Percentiles rank a stretch among this genome's conserved stretches.
phyloP scores from a whole-genome alignment of 2,113 vertebrate species.

The Hippopotamus amphibius region DNA sequence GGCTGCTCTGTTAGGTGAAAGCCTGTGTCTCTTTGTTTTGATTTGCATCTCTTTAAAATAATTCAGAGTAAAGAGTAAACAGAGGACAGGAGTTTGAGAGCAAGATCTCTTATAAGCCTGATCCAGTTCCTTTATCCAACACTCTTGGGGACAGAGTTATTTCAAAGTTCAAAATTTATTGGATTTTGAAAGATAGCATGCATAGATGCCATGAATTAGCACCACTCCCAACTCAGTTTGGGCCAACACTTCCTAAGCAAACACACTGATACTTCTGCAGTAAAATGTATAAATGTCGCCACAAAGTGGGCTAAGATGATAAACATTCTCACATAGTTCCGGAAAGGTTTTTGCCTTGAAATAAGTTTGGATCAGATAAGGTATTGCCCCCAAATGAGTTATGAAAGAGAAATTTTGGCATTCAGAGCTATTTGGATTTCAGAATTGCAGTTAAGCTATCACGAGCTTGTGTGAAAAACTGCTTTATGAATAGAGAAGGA shows the following conservation, averaged over 20 bases:
- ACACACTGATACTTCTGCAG: neutral
- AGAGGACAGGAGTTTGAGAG: neutral
- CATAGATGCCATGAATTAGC: neutral
- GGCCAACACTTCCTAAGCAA: neutral
- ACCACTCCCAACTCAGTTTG: neutral
- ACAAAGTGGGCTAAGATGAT: neutral
- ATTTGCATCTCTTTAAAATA: slow-evolving; percentile 36
- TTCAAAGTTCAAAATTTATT: neutral
- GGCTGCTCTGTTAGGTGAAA: neutral
- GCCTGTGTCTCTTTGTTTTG: neutral
- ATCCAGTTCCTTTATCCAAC: neutral
- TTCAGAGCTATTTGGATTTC: neutral
- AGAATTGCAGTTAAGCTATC: neutral
- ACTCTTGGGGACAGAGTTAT: neutral
- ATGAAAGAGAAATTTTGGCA: neutral
- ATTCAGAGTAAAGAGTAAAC: neutral
- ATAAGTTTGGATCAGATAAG: neutral
- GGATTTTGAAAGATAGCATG: neutral
- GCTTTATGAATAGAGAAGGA: neutral
- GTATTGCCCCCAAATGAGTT: neutral
- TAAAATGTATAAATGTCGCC: neutral
- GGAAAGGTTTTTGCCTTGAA: neutral
- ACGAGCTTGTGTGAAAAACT: neutral
- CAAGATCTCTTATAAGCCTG: neutral
- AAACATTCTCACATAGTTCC: neutral